Conservation (phyloP, 2,888 invertebrate species). For the Mimas tiliae region DNA sequence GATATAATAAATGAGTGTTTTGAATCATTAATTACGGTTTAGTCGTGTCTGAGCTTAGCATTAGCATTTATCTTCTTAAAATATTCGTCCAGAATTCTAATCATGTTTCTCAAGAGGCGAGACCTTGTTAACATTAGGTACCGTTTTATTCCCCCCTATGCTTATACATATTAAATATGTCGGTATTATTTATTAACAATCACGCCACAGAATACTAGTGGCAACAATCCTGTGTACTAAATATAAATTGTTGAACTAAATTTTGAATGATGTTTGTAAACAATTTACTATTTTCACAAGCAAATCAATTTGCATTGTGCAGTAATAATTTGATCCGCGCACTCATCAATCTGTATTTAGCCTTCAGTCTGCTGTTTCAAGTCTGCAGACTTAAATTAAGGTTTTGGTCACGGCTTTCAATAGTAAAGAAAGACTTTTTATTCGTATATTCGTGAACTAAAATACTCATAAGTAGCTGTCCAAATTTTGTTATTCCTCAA, state of each 20-base stretch:
- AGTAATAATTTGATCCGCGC: no score
- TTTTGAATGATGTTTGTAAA: neutral
- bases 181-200: conserved; percentile 10
- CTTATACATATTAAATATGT: conserved; percentile 32
- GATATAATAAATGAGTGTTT: conserved; percentile 63
- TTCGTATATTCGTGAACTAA: no score
- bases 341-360: no score
- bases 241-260: neutral
- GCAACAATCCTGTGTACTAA: neutral
- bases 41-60: conserved; percentile 54
- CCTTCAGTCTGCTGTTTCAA: no score
- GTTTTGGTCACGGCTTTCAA: no score
- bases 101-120: conserved; percentile 45
- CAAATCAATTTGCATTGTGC: no score
- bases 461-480: no score
- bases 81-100: conserved; percentile 55
- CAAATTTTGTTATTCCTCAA: no score
- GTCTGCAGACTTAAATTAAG: no score
- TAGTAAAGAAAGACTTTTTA: no score
- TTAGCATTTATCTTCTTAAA: conserved; percentile 60
- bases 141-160: conserved; percentile 10
- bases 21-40: conserved; percentile 68
- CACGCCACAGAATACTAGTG: neutral
- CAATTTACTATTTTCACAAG: no score
- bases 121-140: conserved; percentile 6